Conservation (phyloP, 2,888 invertebrate genomes). For the Ornithoptera priamus region DNA sequence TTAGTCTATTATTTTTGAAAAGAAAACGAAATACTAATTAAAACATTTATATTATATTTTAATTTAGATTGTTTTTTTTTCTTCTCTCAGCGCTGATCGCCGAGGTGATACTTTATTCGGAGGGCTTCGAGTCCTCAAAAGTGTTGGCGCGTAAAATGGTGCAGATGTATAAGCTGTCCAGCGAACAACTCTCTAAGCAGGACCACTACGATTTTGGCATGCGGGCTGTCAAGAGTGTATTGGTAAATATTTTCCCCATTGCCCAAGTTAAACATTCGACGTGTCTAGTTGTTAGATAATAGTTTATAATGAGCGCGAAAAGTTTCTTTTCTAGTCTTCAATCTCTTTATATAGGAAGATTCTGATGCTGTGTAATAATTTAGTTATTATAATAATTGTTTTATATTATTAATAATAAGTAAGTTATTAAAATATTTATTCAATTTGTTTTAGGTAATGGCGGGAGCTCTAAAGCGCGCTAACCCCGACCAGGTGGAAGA, state of each 20-base stretch:
- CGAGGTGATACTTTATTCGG: slow-evolving; percentile 95
- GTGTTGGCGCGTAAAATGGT: slow-evolving; percentile 94
- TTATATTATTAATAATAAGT: too few species aligned
- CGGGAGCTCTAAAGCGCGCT: slow-evolving; percentile 91
- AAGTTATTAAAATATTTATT: neutral
- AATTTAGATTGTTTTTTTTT: neutral
- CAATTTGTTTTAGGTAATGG: slow-evolving; percentile 84
- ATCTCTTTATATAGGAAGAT: too few species aligned
- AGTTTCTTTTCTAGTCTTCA: too few species aligned
- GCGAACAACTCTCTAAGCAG: slow-evolving; percentile 94
- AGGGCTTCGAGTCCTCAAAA: slow-evolving; percentile 94
- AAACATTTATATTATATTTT: too few species aligned
- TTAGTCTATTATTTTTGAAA: neutral
- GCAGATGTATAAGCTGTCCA: slow-evolving; percentile 94
- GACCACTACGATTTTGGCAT: slow-evolving; percentile 96
- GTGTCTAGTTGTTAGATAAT: neutral
- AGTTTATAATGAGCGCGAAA: neutral
- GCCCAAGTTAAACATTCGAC: too few species aligned
- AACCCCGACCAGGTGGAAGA: slow-evolving; percentile 92
- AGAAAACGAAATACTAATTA: too few species aligned
- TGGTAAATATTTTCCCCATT: slow-evolving; percentile 65
- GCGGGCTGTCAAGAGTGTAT: slow-evolving; percentile 95
- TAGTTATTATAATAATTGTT: too few species aligned
- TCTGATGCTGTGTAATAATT: too few species aligned
- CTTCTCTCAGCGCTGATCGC: slow-evolving; percentile 85